phyloP scores from a whole-genome alignment of 2,113 vertebrate genomes.

The Mormyrus iriodes region DNA sequence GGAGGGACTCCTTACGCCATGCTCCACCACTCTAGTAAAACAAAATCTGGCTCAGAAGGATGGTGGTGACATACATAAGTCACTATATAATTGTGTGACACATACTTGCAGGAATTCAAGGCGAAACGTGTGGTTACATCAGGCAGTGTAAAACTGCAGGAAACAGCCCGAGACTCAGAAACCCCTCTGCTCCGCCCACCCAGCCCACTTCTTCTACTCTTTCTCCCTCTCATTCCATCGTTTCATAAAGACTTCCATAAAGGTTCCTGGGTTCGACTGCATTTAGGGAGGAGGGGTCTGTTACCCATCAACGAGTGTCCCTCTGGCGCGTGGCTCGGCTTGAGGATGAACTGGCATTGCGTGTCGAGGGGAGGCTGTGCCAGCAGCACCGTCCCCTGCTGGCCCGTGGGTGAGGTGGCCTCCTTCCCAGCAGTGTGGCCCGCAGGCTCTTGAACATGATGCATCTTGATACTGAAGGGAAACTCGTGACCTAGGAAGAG shows the following conservation, averaged over 20 bases:
- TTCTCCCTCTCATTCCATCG: constrained; percentile 30
- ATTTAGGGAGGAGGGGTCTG: neutral
- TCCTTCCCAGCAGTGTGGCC: constrained; percentile 60
- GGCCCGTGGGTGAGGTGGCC: constrained; percentile 50
- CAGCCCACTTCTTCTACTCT: constrained; percentile 6
- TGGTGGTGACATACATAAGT: constrained; percentile 31
- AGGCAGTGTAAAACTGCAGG: constrained; percentile 37
- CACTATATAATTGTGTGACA: constrained; percentile 40
- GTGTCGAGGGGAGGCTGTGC: constrained; percentile 80
- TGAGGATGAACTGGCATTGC: constrained; percentile 91
- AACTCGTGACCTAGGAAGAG: constrained; percentile 79
- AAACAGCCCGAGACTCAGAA: constrained; percentile 14
- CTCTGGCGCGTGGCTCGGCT: constrained; percentile 62
- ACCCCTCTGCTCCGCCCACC: constrained; percentile 29
- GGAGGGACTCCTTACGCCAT: neutral
- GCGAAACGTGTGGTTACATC: constrained; percentile 41
- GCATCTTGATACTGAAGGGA: constrained; percentile 94
- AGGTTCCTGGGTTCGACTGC: neutral
- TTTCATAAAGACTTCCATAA: neutral
- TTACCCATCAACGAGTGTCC: constrained; percentile 66
- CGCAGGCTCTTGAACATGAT: constrained; percentile 72
- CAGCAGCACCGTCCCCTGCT: constrained; percentile 68
- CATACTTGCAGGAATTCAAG: constrained; percentile 38
- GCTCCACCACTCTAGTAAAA: neutral
- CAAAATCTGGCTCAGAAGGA: neutral